Evolutionary conservation across 2,113 vertebrate species (phyloP).

Genomic region (Dryoscopus gambensis): DNA sequence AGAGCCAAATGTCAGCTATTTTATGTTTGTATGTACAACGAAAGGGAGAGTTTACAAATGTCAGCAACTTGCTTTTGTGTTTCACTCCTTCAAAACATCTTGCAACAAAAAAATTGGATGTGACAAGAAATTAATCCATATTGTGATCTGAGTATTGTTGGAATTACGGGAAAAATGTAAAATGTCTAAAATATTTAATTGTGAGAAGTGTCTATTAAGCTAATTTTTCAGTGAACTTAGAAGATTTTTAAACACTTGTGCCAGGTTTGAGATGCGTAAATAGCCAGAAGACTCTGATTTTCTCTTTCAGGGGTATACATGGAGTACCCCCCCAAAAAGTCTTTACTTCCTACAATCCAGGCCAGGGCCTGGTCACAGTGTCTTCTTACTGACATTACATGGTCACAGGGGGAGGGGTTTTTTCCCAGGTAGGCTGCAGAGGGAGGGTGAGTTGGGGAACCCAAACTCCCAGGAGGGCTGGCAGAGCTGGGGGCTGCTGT

Average conservation of each 20-base stretch:
- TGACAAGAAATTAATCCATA: constrained; percentile 76
- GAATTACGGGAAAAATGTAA: constrained; percentile 67
- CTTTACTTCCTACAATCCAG: not conserved
- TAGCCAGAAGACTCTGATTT: not conserved
- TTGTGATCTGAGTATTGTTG: constrained; percentile 72
- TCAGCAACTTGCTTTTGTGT: constrained; percentile 10
- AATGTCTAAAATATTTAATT: constrained; percentile 72
- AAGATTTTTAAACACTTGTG: constrained; percentile 21
- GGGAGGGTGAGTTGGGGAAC: too few relatives aligned
- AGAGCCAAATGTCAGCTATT: not conserved
- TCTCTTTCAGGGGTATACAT: not conserved
- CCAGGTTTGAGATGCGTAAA: not conserved
- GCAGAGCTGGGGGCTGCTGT: not conserved
- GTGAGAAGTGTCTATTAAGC: constrained; percentile 59
- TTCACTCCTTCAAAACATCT: constrained; percentile 36
- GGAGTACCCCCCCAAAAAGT: too few relatives aligned
- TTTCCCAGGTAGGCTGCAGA: not conserved
- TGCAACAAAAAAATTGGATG: constrained; percentile 68
- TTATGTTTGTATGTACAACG: not conserved
- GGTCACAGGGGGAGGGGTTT: not conserved
- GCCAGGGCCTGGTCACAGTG: accelerated
- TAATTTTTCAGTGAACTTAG: constrained; percentile 34
- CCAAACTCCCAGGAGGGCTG: accelerated
- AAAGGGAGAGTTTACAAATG: constrained; percentile 16
- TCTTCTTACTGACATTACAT: not conserved